Evolutionary conservation across 2,888 invertebrate species (phyloP).

Genomic region (Alentia gelatinosa): DNA sequence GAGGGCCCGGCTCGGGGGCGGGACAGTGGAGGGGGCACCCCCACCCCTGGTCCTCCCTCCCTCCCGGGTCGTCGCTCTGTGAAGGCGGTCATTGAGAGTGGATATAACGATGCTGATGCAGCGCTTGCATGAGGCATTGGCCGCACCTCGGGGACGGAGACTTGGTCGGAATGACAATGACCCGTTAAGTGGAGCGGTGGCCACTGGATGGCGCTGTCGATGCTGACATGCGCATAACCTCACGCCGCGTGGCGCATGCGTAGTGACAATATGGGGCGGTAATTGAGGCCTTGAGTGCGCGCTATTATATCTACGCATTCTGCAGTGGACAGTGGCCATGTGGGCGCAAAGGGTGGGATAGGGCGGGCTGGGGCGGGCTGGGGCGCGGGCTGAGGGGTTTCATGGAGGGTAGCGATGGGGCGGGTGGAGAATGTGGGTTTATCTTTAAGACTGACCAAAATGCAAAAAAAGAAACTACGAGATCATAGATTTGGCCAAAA

Average conservation of each 20-base stretch:
- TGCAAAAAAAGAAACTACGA: too few species aligned
- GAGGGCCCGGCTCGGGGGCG: too few species aligned
- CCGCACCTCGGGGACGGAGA: not conserved
- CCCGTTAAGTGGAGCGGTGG: slow-evolving; percentile 3
- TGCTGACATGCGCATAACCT: slow-evolving; percentile 1
- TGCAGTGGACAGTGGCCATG: not conserved
- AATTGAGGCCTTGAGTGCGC: not conserved
- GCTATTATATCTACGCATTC: not conserved
- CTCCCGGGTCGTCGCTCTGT: too few species aligned
- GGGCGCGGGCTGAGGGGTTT: too few species aligned
- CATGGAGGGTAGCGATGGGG: too few species aligned
- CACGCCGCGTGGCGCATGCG: not conserved
- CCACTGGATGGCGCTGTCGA: not conserved
- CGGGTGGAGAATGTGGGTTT: too few species aligned
- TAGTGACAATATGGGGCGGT: not conserved
- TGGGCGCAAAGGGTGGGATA: not conserved
- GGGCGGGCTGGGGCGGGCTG: not conserved
- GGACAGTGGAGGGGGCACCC: too few species aligned
- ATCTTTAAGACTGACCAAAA: too few species aligned
- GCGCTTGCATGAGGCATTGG: slow-evolving; percentile 7
- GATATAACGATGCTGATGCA: slow-evolving; percentile 33
- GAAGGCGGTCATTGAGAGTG: not conserved
- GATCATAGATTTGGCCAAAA: too few species aligned
- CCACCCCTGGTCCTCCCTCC: too few species aligned
- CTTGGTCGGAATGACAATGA: slow-evolving; percentile 12